Percentiles rank a stretch among this genome's conserved stretches.
These are phyloP conservation scores for Tokudaia muenninki DNA, from an alignment of 2,797 vertebrate species.

Conservation along the genomic window DNA sequence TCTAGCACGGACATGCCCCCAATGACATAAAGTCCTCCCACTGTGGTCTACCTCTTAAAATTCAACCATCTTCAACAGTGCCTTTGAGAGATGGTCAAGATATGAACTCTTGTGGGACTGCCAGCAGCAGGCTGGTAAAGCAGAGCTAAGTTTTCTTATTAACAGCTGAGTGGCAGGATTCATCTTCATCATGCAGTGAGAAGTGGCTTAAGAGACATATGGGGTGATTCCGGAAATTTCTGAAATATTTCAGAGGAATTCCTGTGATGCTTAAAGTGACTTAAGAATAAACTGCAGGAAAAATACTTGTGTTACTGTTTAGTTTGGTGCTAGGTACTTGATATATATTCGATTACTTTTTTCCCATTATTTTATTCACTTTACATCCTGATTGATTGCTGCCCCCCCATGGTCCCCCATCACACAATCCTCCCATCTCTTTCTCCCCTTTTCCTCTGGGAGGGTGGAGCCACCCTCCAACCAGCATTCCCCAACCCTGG, in stretches of 20 bases:
- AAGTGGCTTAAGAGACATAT: background rate
- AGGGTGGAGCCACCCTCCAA: too few species aligned
- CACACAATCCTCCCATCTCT: background rate
- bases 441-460: background rate
- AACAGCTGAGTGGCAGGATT: background rate
- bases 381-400: background rate
- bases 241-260: constrained; percentile 23
- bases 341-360: background rate
- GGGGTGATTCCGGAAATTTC: background rate
- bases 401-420: background rate
- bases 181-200: background rate
- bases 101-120: background rate
- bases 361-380: background rate
- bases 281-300: background rate
- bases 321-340: background rate
- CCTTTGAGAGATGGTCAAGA: background rate
- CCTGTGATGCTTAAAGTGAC: background rate
- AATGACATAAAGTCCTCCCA: background rate
- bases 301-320: background rate
- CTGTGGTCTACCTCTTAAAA: background rate
- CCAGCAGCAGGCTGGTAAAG: background rate
- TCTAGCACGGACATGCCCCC: background rate
- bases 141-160: background rate
- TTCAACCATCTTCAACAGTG: background rate
- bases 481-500: too few species aligned